phyloP scores from a whole-genome alignment of 2,113 vertebrate species.

The Hippocampus guttulatus region DNA sequence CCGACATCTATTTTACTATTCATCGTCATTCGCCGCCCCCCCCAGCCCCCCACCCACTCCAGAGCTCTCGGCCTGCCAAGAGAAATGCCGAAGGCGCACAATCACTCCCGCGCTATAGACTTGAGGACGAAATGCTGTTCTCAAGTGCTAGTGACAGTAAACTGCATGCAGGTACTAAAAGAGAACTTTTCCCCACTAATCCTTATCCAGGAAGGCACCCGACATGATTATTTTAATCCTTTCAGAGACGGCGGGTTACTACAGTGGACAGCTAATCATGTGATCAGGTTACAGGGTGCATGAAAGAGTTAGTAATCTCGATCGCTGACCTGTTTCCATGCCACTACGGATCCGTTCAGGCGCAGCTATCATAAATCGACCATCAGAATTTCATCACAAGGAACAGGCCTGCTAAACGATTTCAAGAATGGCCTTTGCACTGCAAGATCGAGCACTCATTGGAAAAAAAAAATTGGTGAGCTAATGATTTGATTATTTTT shows the following conservation, averaged over 20 bases:
- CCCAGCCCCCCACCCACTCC: too few species aligned
- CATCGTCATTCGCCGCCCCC: slow-evolving; percentile 36
- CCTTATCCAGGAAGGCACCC: neutral
- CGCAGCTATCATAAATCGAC: too few species aligned
- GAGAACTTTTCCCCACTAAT: neutral
- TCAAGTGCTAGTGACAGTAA: neutral
- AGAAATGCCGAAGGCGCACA: slow-evolving; percentile 27
- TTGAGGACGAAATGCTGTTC: slow-evolving; percentile 29
- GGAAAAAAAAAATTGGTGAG: too few species aligned
- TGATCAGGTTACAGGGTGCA: too few species aligned
- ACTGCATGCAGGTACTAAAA: neutral
- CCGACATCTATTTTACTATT: slow-evolving; percentile 45
- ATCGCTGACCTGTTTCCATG: neutral
- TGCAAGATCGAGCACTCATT: neutral
- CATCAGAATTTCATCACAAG: neutral
- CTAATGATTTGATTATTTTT: too few species aligned
- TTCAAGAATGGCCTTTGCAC: neutral
- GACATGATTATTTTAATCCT: neutral
- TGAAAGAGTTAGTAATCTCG: too few species aligned
- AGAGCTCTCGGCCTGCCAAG: slow-evolving; percentile 35
- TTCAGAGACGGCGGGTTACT: too few species aligned
- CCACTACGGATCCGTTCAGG: neutral
- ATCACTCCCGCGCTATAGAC: slow-evolving; percentile 28
- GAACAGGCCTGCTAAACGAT: neutral
- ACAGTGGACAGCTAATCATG: too few species aligned